phyloP scores from a whole-genome alignment of 2,113 vertebrate genomes.

The Pardalotus punctatus region DNA sequence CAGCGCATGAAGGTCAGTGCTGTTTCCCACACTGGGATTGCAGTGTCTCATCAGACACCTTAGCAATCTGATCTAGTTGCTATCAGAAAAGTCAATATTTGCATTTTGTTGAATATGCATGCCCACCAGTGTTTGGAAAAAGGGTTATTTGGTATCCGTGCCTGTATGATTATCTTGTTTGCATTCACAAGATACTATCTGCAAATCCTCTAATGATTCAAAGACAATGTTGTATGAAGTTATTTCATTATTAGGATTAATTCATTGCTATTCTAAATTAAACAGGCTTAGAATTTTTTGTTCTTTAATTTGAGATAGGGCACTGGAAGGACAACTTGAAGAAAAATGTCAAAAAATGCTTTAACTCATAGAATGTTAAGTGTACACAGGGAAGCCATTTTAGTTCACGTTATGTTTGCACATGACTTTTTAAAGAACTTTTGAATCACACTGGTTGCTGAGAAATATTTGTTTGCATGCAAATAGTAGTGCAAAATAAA shows the following conservation, averaged over 20 bases:
- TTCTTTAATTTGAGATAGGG: slow-evolving; percentile 43
- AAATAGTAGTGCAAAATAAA: neutral
- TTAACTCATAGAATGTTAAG: neutral
- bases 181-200: slow-evolving; percentile 70
- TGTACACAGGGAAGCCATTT: neutral
- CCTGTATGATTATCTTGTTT: slow-evolving; percentile 74
- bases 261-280: slow-evolving; percentile 61
- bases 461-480: neutral
- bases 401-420: neutral
- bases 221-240: slow-evolving; percentile 40
- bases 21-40: slow-evolving; percentile 35
- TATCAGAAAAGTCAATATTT: slow-evolving; percentile 83
- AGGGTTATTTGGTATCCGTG: slow-evolving; percentile 60
- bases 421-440: neutral
- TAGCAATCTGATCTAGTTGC: slow-evolving; percentile 63
- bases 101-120: slow-evolving; percentile 83
- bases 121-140: slow-evolving; percentile 57
- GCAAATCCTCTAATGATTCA: slow-evolving; percentile 70
- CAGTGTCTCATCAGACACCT: slow-evolving; percentile 47
- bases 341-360: neutral
- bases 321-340: slow-evolving; percentile 3
- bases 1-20: slow-evolving; percentile 45
- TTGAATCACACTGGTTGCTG: neutral
- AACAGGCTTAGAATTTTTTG: slow-evolving; percentile 21
- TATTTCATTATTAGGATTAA: slow-evolving; percentile 72